These are phyloP conservation scores for Salvator merianae DNA, from an alignment of 2,113 vertebrate genomes.

Conservation along the genomic window DNA sequence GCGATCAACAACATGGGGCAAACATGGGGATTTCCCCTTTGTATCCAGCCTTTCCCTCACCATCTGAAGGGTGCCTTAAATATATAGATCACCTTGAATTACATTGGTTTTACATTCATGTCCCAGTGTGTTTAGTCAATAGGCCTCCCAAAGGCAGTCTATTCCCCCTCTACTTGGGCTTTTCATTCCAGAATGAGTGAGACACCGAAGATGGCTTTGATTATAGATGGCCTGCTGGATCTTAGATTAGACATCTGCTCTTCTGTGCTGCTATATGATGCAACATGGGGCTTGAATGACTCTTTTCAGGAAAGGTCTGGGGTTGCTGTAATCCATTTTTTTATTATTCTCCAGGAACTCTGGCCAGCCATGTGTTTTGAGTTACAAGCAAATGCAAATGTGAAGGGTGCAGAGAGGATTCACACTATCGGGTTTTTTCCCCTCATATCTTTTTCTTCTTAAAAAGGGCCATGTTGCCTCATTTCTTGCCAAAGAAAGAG, in stretches of 20 bases:
- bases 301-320: conserved; percentile 67
- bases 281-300: conserved; percentile 60
- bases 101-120: conserved; percentile 58
- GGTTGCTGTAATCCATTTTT: conserved; percentile 57
- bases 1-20: too few species aligned
- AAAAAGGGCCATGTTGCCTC: not conserved
- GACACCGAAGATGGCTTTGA: conserved; percentile 64
- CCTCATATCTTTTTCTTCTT: conserved; percentile 34
- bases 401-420: conserved; percentile 24
- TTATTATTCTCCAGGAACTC: conserved; percentile 60
- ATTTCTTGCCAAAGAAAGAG: too few species aligned
- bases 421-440: not conserved
- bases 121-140: conserved; percentile 62
- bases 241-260: conserved; percentile 71
- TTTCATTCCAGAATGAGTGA: conserved; percentile 41
- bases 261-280: conserved; percentile 65
- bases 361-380: conserved; percentile 67
- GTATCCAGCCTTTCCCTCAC: not conserved
- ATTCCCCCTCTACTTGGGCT: not conserved
- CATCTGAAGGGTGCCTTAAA: not conserved
- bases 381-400: conserved; percentile 67
- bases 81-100: conserved; percentile 72
- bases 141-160: conserved; percentile 49
- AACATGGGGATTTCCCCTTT: not conserved
- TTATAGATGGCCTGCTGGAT: conserved; percentile 69